Evolutionary conservation across 2,797 vertebrate genomes (phyloP).

Genomic region (Antennarius maculatus): DNA sequence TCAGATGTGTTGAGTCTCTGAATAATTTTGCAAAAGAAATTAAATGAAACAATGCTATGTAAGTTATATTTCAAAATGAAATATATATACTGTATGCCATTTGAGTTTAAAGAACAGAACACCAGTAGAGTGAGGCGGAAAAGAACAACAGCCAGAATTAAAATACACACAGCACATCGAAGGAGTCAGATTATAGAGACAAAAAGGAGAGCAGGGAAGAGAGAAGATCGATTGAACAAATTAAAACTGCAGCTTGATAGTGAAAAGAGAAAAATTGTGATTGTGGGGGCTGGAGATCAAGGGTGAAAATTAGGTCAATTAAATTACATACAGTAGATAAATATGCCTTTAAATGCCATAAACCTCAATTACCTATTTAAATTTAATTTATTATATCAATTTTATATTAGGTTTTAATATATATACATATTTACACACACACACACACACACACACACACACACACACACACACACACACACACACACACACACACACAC

Average conservation of each 20-base stretch:
- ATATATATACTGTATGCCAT: neutral
- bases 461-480: too few species aligned
- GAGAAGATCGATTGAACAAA: slow-evolving; percentile 17
- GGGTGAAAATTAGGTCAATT: neutral
- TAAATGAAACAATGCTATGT: neutral
- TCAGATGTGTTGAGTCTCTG: neutral
- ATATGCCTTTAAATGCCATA: slow-evolving; percentile 2
- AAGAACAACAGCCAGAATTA: neutral
- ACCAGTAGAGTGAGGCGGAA: slow-evolving; percentile 20
- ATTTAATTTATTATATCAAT: neutral
- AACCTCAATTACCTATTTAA: slow-evolving; percentile 5
- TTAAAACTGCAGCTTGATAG: neutral
- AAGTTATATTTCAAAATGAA: neutral
- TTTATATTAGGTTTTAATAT: neutral
- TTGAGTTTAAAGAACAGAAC: slow-evolving; percentile 11
- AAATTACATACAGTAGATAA: slow-evolving; percentile 1
- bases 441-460: too few species aligned
- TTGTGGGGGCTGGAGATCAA: neutral
- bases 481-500: too few species aligned
- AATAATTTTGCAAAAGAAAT: neutral
- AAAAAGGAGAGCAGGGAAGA: neutral
- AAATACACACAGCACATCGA: neutral
- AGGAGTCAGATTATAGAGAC: neutral
- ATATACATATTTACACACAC: too few species aligned
- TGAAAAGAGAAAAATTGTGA: slow-evolving; percentile 5